phyloP scores from a whole-genome alignment of 2,113 vertebrate genomes.

The Trogon melanurus region DNA sequence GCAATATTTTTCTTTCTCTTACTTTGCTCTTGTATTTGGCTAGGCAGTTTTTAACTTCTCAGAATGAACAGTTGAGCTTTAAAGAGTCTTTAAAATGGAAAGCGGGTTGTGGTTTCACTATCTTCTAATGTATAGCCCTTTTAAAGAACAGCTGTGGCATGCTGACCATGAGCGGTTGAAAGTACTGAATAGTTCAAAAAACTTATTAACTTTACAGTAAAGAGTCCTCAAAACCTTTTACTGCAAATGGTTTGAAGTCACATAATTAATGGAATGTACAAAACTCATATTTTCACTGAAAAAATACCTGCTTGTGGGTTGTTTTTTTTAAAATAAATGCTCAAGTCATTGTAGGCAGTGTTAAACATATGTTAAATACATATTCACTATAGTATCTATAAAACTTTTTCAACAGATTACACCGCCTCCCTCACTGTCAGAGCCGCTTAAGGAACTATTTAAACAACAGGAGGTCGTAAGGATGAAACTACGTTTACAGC shows the following conservation, averaged over 20 bases:
- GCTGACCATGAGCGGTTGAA: not conserved
- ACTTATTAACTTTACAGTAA: not conserved
- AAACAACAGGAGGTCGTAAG: conserved; percentile 96
- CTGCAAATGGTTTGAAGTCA: not conserved
- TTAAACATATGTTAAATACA: not conserved
- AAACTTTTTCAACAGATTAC: conserved; percentile 85
- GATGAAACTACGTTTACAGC: conserved; percentile 97
- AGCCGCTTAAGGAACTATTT: conserved; percentile 97
- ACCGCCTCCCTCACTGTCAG: conserved; percentile 93
- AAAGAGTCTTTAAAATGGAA: not conserved
- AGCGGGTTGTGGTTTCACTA: not conserved
- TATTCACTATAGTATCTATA: not conserved
- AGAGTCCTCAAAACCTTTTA: not conserved
- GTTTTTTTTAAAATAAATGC: not conserved
- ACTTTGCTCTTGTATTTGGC: not conserved
- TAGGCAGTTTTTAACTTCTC: not conserved
- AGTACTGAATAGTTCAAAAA: not conserved
- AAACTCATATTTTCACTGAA: not conserved
- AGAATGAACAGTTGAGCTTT: not conserved
- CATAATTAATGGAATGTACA: not conserved
- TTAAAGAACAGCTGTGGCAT: not conserved
- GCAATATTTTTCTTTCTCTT: not conserved
- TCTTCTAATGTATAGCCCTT: not conserved
- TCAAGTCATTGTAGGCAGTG: not conserved
- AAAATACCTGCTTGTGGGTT: not conserved